Conservation (phyloP, 2,797 vertebrate genomes). For the Anguilla pacifica region DNA sequence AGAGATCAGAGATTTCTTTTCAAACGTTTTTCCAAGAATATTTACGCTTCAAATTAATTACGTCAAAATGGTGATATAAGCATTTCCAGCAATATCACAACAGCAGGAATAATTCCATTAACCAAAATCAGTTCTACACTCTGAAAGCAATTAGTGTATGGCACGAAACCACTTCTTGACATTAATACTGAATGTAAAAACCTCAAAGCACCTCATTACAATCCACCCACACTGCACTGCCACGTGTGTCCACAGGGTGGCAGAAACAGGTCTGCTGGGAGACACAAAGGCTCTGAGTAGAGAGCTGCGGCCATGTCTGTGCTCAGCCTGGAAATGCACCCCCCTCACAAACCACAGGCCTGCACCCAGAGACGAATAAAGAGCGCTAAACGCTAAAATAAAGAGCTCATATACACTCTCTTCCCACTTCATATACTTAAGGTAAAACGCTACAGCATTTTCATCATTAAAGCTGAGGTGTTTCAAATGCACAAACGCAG, state of each 20-base stretch:
- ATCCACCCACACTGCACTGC: neutral
- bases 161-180: neutral
- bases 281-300: conserved; percentile 7
- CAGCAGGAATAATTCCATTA: neutral
- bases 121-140: neutral
- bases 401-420: too few relatives aligned
- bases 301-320: neutral
- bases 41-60: neutral
- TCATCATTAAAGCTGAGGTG: too few relatives aligned
- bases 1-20: neutral
- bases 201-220: neutral
- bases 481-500: too few relatives aligned
- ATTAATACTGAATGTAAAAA: neutral
- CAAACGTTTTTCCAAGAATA: neutral
- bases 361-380: neutral
- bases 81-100: neutral
- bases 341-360: neutral
- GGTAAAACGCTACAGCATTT: too few relatives aligned
- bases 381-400: neutral
- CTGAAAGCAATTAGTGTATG: neutral
- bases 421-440: too few relatives aligned
- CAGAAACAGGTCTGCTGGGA: neutral
- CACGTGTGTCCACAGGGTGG: neutral
- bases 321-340: neutral
- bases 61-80: neutral